Evolutionary conservation across 2,113 vertebrate genomes (phyloP).

Genomic region (Ardeotis arabs): DNA sequence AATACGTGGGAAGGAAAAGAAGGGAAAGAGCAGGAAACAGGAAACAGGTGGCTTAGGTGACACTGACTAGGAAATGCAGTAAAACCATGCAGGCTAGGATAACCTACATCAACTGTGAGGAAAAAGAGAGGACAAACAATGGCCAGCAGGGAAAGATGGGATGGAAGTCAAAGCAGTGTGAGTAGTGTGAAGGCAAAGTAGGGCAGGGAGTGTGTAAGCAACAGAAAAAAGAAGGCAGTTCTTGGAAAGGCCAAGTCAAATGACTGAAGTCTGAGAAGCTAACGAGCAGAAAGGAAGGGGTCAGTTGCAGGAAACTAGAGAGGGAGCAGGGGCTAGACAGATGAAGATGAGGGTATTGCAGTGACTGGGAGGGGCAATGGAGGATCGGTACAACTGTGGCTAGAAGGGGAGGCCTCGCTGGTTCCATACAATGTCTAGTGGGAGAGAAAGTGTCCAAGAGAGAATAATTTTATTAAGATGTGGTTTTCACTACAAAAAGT

Average conservation of each 20-base stretch:
- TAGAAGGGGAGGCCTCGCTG: neutral
- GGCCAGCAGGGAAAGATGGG: neutral
- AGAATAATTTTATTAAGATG: neutral
- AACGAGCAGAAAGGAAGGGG: neutral
- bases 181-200: neutral
- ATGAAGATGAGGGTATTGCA: neutral
- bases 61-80: neutral
- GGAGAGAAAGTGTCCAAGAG: neutral
- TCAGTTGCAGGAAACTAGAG: neutral
- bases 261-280: neutral
- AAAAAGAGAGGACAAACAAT: neutral
- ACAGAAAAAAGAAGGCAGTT: neutral
- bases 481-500: neutral
- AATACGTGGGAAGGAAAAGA: neutral
- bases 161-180: neutral
- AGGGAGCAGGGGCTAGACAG: neutral
- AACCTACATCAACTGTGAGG: neutral
- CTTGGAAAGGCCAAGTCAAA: neutral
- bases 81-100: neutral
- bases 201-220: neutral
- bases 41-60: neutral
- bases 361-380: neutral
- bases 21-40: neutral
- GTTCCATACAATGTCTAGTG: neutral
- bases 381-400: neutral